A percentile compares a stretch with the other conserved stretches of the same genome.
These are phyloP conservation scores for Drosophila ficusphila DNA, from an alignment of 1,140 invertebrate genomes.

Conservation along the genomic window DNA sequence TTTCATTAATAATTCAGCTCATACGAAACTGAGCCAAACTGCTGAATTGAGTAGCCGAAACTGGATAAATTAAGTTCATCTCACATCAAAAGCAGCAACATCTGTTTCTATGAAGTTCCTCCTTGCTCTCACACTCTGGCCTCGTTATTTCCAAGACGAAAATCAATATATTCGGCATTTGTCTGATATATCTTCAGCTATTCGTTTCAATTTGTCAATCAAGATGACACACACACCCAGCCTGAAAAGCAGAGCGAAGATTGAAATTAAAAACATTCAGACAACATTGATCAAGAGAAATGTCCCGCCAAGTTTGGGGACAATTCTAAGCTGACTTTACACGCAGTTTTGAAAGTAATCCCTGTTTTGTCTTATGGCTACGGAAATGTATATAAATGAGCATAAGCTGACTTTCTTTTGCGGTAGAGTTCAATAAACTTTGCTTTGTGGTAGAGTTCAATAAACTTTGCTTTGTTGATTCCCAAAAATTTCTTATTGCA, in stretches of 20 bases:
- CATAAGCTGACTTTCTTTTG: constrained; percentile 8
- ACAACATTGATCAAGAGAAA: constrained; percentile 49
- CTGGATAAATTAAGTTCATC: constrained; percentile 65
- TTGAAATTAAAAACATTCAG: constrained; percentile 68
- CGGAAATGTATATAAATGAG: constrained; percentile 15
- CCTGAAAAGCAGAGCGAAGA: constrained; percentile 30
- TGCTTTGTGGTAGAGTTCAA: constrained; percentile 4
- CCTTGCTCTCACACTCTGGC: background rate
- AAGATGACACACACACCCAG: constrained; percentile 53
- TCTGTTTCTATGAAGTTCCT: constrained; percentile 12
- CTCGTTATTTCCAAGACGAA: background rate
- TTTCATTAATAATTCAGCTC: constrained; percentile 63
- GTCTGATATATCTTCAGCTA: constrained; percentile 49
- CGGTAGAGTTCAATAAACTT: constrained; percentile 28
- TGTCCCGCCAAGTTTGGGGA: constrained; percentile 11
- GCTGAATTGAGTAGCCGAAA: constrained; percentile 55
- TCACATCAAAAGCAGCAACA: constrained; percentile 18
- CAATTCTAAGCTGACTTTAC: constrained; percentile 7
- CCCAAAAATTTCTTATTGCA: background rate
- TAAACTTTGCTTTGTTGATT: constrained; percentile 17
- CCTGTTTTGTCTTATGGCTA: constrained; percentile 8
- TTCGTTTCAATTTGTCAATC: constrained; percentile 71
- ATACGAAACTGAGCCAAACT: constrained; percentile 42
- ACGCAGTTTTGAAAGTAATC: constrained; percentile 7
- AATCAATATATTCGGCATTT: constrained; percentile 40